phyloP scores from a whole-genome alignment of 2,797 vertebrate species.

The Cetoscarus ocellatus region DNA sequence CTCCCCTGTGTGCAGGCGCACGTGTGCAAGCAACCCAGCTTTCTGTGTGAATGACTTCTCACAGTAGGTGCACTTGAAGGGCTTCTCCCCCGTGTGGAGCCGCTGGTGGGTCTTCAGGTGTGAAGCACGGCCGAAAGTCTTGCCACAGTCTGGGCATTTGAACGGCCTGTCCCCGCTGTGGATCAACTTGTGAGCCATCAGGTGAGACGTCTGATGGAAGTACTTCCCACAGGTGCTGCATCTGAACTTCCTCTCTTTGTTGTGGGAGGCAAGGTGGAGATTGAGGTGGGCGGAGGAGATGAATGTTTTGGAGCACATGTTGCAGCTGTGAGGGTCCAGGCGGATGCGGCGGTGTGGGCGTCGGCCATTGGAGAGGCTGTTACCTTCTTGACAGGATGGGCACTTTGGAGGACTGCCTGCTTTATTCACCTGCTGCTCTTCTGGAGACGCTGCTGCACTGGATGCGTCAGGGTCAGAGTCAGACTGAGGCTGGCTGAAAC shows the following conservation, averaged over 20 bases:
- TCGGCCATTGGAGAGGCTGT: conserved; percentile 45
- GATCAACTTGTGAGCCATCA: conserved; percentile 82
- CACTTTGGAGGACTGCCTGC: conserved; percentile 53
- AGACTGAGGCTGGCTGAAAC: conserved; percentile 24
- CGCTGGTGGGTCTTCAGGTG: conserved; percentile 86
- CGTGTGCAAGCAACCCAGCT: conserved; percentile 83
- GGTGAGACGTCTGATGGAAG: conserved; percentile 84
- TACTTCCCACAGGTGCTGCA: conserved; percentile 82
- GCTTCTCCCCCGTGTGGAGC: conserved; percentile 86
- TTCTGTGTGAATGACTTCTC: conserved; percentile 85
- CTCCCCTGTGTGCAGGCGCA: conserved; percentile 81
- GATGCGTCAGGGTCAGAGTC: conserved; percentile 47
- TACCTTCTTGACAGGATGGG: conserved; percentile 56
- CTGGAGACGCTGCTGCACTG: conserved; percentile 14
- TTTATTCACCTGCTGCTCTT: conserved; percentile 33
- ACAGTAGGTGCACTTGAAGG: conserved; percentile 83
- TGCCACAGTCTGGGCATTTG: conserved; percentile 84
- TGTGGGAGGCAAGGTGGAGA: conserved; percentile 80
- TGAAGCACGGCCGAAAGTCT: conserved; percentile 82
- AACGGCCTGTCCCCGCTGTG: conserved; percentile 84
- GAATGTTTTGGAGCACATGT: conserved; percentile 83
- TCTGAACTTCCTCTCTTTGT: conserved; percentile 79
- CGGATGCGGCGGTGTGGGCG: conserved; percentile 57
- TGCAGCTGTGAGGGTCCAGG: conserved; percentile 79
- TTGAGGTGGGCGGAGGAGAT: conserved; percentile 81